Base-by-base conservation (phyloP, 2,888 invertebrate species). In the Polyploca ridens region DNA sequence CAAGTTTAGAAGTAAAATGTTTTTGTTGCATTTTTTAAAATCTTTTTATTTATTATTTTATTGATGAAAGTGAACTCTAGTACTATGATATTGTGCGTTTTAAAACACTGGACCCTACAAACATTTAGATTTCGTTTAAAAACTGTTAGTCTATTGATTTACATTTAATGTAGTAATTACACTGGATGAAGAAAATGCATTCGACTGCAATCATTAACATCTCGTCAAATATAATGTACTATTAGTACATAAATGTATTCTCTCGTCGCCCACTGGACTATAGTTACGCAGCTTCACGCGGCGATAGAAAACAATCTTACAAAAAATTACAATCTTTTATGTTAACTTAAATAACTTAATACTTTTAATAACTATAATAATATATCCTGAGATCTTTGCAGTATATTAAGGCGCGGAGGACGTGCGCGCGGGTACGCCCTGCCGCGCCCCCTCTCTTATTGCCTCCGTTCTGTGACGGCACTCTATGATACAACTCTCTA, bases 341-440 rank as follows among this genome's bases (percentile, higher is more conserved):
- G 88, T 92, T 92, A 92, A 93, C 93, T 93, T 93, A 94, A 92
- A 94, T 94, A 93, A 94, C 93, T 93, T 93, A 94, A 94, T 94
- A 94, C 93, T 94, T 91, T 89, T 93, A 89, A 93, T 88, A 91
- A 90, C 90, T 93, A 92, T 90, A 87, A 88, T 92, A 90, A 91
- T 90, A 91, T 91, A 93, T 91, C 90, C 91, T 93, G 93, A 94
- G 93, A 94, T 94, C 93, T 93, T 91, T 92, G 90, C 90, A 88
- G 86, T 83, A 82, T 83, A 81, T 77, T 78, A 76, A 75, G 73
- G 80, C 76, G 76, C 74, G 73, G 69, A 71, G 68, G 66, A 66
- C 66, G 72, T 67, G 71, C 71, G 70, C 46, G 46, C 46, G 46
- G 69, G 73, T 70, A 71, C 74, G 70, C 71, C 69, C 68, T 71